These are phyloP conservation scores for Oncorhynchus mykiss DNA, from an alignment of 2,113 vertebrate genomes.

Conservation along the genomic window DNA sequence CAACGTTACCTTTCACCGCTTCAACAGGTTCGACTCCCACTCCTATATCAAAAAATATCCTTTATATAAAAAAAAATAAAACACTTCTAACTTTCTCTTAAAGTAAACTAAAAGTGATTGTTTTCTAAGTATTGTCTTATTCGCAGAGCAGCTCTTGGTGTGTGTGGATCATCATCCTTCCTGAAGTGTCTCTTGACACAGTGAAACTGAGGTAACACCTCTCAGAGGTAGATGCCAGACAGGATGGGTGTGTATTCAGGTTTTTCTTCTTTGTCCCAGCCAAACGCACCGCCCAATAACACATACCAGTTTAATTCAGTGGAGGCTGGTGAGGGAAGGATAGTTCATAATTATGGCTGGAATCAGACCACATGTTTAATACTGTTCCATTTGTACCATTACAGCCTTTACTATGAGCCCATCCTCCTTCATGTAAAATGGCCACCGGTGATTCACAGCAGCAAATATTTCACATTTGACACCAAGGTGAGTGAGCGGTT, in stretches of 20 bases:
- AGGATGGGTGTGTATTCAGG: conserved; percentile 38
- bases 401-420: no score
- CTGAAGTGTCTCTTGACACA: neutral
- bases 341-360: no score
- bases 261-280: conserved; percentile 35
- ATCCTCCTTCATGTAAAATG: no score
- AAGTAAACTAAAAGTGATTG: neutral
- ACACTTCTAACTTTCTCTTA: no score
- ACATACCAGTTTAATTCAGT: neutral
- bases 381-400: no score
- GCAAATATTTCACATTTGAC: no score
- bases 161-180: neutral
- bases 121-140: neutral
- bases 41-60: no score
- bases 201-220: neutral
- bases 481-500: no score
- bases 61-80: no score
- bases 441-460: no score
- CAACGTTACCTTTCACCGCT: neutral
- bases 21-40: neutral
- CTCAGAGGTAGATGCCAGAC: neutral
- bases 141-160: neutral
- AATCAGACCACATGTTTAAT: no score
- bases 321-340: neutral
- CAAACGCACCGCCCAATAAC: neutral